Evolutionary conservation across 2,888 invertebrate species (phyloP).

Genomic region (Epirrita christyi): DNA sequence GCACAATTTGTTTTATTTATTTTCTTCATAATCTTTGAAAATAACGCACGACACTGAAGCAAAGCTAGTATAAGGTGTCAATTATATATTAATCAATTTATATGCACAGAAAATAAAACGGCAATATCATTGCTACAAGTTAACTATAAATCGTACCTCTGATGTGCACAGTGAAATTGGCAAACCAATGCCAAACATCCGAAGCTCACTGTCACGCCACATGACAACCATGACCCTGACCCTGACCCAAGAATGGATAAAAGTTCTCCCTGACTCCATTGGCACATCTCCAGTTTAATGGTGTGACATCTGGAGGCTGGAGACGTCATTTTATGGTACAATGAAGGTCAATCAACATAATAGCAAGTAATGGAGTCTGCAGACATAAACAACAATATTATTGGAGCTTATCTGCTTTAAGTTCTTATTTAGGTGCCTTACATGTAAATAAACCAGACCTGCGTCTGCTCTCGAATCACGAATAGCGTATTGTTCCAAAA

Average conservation of each 20-base stretch:
- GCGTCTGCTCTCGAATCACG: too few species aligned
- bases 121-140: not conserved
- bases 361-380: constrained; percentile 1
- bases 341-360: constrained; percentile 13
- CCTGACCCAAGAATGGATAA: constrained; percentile 14
- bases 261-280: constrained; percentile 26
- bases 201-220: constrained; percentile 7
- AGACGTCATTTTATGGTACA: constrained; percentile 15
- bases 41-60: too few species aligned
- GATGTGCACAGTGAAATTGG: not conserved
- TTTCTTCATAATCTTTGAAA: too few species aligned
- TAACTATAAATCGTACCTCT: not conserved
- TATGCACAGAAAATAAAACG: not conserved
- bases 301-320: constrained; percentile 25
- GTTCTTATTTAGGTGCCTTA: too few species aligned
- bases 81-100: too few species aligned
- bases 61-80: too few species aligned
- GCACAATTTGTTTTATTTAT: too few species aligned
- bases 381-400: not conserved
- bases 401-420: constrained; percentile 3
- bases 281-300: constrained; percentile 37
- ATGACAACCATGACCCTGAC: not conserved
- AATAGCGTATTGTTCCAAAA: too few species aligned
- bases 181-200: constrained; percentile 5
- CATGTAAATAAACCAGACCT: too few species aligned